phyloP scores from a whole-genome alignment of 2,113 vertebrate genomes.

The Thunnus maccoyii region DNA sequence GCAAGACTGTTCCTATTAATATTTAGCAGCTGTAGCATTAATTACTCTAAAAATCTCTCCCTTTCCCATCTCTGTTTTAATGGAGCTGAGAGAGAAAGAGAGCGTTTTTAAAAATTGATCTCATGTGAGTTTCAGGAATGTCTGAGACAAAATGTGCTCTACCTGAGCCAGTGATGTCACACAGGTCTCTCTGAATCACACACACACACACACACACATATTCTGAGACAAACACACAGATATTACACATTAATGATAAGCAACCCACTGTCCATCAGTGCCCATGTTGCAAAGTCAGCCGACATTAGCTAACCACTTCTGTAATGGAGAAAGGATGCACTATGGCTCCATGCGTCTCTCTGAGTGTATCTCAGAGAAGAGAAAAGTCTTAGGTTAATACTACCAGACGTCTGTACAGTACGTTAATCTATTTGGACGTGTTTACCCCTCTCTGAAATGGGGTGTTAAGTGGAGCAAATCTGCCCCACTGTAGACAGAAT shows the following conservation, averaged over 20 bases:
- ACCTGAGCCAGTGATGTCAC: slow-evolving; percentile 88
- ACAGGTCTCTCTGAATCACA: slow-evolving; percentile 63
- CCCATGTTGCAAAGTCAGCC: slow-evolving; percentile 38
- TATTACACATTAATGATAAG: slow-evolving; percentile 32
- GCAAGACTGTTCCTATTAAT: slow-evolving; percentile 97
- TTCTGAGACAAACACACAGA: slow-evolving; percentile 44
- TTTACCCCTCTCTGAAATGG: slow-evolving; percentile 74
- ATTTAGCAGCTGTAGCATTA: slow-evolving; percentile 99
- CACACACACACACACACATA: slow-evolving; percentile 5
- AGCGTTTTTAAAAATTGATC: slow-evolving; percentile 93
- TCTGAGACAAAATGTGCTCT: slow-evolving; percentile 68
- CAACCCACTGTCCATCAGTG: slow-evolving; percentile 54
- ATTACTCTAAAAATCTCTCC: slow-evolving; percentile 95
- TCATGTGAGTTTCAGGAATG: slow-evolving; percentile 94
- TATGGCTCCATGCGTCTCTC: slow-evolving; percentile 31
- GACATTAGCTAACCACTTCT: slow-evolving; percentile 33
- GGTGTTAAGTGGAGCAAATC: slow-evolving; percentile 81
- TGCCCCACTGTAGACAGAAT: slow-evolving; percentile 60
- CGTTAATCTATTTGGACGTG: slow-evolving; percentile 68
- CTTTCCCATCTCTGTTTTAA: slow-evolving; percentile 92
- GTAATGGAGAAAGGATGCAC: slow-evolving; percentile 72
- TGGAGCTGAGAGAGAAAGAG: slow-evolving; percentile 90
- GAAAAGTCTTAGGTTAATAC: slow-evolving; percentile 32
- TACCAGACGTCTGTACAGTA: slow-evolving; percentile 24
- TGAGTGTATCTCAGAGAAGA: slow-evolving; percentile 48